Conservation (phyloP, 1,140 invertebrate species). For the Ladona fulva region DNA sequence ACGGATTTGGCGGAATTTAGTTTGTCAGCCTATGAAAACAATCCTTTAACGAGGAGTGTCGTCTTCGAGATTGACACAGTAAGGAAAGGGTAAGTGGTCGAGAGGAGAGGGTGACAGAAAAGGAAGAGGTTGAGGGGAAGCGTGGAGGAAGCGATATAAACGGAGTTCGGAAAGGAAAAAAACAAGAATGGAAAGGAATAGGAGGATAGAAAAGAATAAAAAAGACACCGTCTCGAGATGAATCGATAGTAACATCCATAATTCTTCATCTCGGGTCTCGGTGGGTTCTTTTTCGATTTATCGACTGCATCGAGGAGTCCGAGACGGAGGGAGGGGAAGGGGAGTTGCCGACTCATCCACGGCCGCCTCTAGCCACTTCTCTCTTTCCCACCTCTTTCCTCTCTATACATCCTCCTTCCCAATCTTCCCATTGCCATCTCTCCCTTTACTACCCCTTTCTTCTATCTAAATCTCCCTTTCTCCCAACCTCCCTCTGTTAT, state of each 20-base stretch:
- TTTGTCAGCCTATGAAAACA: no score
- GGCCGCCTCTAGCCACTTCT: no score
- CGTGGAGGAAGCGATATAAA: neutral
- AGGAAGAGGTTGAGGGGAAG: neutral
- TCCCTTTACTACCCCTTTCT: neutral
- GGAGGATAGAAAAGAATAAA: neutral
- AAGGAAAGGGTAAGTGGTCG: neutral
- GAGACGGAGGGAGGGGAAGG: neutral
- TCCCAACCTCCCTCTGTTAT: neutral
- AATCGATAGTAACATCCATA: neutral
- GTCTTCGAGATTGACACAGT: neutral
- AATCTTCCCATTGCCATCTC: neutral
- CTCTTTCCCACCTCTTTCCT: no score
- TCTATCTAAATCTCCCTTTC: neutral
- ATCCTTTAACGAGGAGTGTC: no score
- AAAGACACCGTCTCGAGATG: neutral
- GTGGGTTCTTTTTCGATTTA: constrained; percentile 1
- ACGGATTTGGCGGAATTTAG: no score
- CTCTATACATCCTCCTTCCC: neutral
- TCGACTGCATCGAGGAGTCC: neutral
- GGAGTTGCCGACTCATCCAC: neutral
- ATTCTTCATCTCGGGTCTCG: neutral
- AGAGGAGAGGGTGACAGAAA: neutral
- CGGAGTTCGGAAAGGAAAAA: neutral
- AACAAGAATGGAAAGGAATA: neutral